These are phyloP conservation scores for Daphoenositta chrysoptera DNA, from an alignment of 2,113 vertebrate species.

Conservation along the genomic window DNA sequence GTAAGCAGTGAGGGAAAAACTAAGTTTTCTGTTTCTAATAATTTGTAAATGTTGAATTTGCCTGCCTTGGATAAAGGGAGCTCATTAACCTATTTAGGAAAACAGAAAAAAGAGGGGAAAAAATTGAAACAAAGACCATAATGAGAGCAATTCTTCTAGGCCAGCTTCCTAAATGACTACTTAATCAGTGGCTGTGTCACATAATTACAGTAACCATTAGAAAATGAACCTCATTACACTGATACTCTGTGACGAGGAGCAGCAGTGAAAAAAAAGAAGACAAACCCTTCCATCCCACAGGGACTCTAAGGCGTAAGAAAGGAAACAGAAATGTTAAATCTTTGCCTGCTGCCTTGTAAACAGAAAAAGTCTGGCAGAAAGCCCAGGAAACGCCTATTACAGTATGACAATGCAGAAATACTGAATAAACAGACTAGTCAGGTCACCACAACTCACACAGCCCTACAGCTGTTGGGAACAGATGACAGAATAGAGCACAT, in stretches of 20 bases:
- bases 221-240: conserved; percentile 40
- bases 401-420: conserved; percentile 39
- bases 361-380: conserved; percentile 37
- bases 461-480: not conserved
- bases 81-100: not conserved
- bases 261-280: conserved; percentile 18
- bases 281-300: not conserved
- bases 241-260: not conserved
- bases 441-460: not conserved
- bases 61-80: not conserved
- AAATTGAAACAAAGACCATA: not conserved
- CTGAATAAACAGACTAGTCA: not conserved
- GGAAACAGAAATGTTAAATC: conserved; percentile 24
- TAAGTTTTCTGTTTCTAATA: not conserved
- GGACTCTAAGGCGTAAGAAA: conserved; percentile 9
- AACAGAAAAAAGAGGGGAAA: not conserved
- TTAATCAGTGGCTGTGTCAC: conserved; percentile 56
- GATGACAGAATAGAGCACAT: not conserved
- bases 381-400: conserved; percentile 25
- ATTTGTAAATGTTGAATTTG: not conserved
- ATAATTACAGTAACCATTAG: conserved; percentile 31
- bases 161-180: not conserved
- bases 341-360: conserved; percentile 52
- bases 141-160: conserved; percentile 21
- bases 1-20: not conserved